Conservation (phyloP, 2,113 vertebrate genomes). For the Cyanoramphus novaezelandiae region DNA sequence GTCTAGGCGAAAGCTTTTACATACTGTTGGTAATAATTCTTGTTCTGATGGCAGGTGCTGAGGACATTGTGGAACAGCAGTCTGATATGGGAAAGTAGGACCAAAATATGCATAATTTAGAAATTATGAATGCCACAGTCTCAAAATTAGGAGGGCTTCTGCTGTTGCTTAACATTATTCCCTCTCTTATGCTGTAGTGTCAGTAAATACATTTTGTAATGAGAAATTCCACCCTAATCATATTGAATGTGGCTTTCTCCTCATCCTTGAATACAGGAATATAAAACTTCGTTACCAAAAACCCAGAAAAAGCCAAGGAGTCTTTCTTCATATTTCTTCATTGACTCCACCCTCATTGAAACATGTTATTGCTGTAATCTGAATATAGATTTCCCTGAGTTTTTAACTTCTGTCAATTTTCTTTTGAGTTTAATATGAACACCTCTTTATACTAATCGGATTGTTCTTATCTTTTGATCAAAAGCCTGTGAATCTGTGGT, state of each 20-base stretch:
- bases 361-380: not conserved
- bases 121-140: not conserved
- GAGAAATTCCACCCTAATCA: not conserved
- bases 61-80: not conserved
- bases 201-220: not conserved
- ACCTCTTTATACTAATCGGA: not conserved
- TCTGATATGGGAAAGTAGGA: not conserved
- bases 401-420: not conserved
- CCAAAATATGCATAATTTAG: not conserved
- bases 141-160: not conserved
- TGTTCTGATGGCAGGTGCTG: not conserved
- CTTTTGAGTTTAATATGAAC: not conserved
- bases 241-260: not conserved
- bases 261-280: not conserved
- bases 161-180: not conserved
- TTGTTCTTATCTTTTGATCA: not conserved
- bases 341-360: not conserved
- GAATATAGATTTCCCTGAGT: not conserved
- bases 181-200: not conserved
- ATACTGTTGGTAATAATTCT: not conserved
- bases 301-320: not conserved
- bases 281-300: not conserved
- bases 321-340: not conserved
- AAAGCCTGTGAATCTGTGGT: not conserved
- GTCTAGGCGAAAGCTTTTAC: not conserved